These are phyloP conservation scores for Ptychadena robeensis DNA, from an alignment of 2,797 vertebrate species.

Conservation along the genomic window DNA sequence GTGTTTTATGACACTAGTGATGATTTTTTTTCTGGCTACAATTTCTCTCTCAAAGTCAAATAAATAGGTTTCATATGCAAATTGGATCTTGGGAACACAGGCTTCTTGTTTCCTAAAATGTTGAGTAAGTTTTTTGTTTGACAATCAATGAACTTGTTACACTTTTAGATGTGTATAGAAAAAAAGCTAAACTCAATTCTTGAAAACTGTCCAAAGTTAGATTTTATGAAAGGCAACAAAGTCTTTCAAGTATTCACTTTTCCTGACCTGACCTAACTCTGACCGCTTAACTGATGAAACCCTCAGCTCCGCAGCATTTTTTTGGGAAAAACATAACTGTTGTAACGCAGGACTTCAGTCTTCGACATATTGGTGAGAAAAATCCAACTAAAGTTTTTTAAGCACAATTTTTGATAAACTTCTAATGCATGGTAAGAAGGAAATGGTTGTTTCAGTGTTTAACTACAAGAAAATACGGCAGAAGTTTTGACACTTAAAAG, in stretches of 20 bases:
- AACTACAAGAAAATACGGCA: too few relatives aligned
- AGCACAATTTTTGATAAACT: not conserved
- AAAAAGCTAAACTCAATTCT: not conserved
- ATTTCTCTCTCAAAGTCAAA: too few relatives aligned
- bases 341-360: not conserved
- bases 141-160: constrained; percentile 20
- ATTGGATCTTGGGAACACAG: not conserved
- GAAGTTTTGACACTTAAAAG: too few relatives aligned
- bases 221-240: constrained; percentile 23
- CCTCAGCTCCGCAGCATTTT: not conserved
- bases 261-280: not conserved
- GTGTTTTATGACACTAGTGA: too few relatives aligned
- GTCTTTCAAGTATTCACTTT: constrained; percentile 15
- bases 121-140: not conserved
- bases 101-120: not conserved
- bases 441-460: too few relatives aligned
- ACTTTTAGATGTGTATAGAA: constrained; percentile 17
- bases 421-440: not conserved
- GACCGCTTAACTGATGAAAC: not conserved
- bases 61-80: not conserved
- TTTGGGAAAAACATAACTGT: not conserved
- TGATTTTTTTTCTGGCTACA: too few relatives aligned
- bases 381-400: not conserved
- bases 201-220: constrained; percentile 8
- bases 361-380: not conserved